Evolutionary conservation across 1,140 invertebrate species (phyloP).

Genomic region (Drosophila tsacasi): DNA sequence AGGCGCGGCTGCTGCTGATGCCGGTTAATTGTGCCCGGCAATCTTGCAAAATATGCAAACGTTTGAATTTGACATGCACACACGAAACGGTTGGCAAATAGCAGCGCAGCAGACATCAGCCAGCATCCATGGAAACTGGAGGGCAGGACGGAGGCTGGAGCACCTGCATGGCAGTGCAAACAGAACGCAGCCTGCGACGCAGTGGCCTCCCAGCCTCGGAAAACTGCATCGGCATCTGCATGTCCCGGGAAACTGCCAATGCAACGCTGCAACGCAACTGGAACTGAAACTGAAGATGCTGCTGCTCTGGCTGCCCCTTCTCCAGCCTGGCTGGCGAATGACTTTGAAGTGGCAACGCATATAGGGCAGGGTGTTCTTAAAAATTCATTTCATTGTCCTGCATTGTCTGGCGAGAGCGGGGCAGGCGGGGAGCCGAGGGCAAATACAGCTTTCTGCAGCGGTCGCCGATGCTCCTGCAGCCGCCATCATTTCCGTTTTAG

Average conservation of each 20-base stretch:
- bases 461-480: slow-evolving; percentile 61
- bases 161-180: slow-evolving; percentile 77
- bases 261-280: slow-evolving; percentile 23
- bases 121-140: slow-evolving; percentile 70
- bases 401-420: slow-evolving; percentile 68
- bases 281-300: slow-evolving; percentile 65
- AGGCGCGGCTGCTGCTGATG: slow-evolving; percentile 56
- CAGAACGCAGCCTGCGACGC: slow-evolving; percentile 64
- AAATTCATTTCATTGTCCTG: slow-evolving; percentile 83
- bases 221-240: slow-evolving; percentile 58
- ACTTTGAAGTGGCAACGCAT: slow-evolving; percentile 81
- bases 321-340: slow-evolving; percentile 55
- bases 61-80: slow-evolving; percentile 82
- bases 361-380: slow-evolving; percentile 81
- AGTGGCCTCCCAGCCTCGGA: slow-evolving; percentile 29
- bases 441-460: slow-evolving; percentile 79
- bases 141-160: slow-evolving; percentile 33
- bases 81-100: slow-evolving; percentile 80
- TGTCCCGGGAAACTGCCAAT: slow-evolving; percentile 59
- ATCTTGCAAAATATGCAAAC: slow-evolving; percentile 82
- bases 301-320: slow-evolving; percentile 14
- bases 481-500: slow-evolving; percentile 83
- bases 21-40: slow-evolving; percentile 80
- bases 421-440: slow-evolving; percentile 49
- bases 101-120: slow-evolving; percentile 44